Evolutionary conservation across 2,888 invertebrate species (phyloP).

Genomic region (Drosophila picticornis): DNA sequence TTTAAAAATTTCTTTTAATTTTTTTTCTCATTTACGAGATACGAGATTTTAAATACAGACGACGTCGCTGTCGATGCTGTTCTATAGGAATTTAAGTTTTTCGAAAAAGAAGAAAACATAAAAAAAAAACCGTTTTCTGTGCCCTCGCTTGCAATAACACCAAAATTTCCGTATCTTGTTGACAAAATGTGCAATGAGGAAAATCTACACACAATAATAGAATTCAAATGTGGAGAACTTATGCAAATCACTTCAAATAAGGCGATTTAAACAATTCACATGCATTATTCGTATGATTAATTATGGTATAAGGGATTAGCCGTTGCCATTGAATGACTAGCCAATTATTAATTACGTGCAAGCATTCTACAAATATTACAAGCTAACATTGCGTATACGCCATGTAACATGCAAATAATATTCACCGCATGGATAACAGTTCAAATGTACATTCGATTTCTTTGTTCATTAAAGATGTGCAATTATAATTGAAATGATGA

Average conservation of each 20-base stretch:
- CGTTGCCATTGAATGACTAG: neutral
- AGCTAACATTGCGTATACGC: slow-evolving; percentile 46
- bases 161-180: slow-evolving; percentile 45
- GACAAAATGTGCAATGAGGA: slow-evolving; percentile 21
- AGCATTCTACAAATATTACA: neutral
- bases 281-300: neutral
- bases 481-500: neutral
- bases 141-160: slow-evolving; percentile 35
- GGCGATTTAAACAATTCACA: neutral
- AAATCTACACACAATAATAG: slow-evolving; percentile 14
- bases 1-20: slow-evolving; percentile 82
- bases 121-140: slow-evolving; percentile 2
- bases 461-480: neutral
- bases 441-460: neutral
- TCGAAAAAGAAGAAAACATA: slow-evolving; percentile 13
- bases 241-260: slow-evolving; percentile 1
- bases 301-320: neutral
- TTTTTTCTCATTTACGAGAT: slow-evolving; percentile 66
- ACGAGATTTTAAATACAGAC: slow-evolving; percentile 69
- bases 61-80: slow-evolving; percentile 43
- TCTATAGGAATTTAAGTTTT: slow-evolving; percentile 44
- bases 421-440: neutral
- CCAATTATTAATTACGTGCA: neutral
- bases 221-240: slow-evolving; percentile 5
- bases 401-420: slow-evolving; percentile 5